These are phyloP conservation scores for Sylvietta virens DNA, from an alignment of 2,113 vertebrate species.

Conservation along the genomic window DNA sequence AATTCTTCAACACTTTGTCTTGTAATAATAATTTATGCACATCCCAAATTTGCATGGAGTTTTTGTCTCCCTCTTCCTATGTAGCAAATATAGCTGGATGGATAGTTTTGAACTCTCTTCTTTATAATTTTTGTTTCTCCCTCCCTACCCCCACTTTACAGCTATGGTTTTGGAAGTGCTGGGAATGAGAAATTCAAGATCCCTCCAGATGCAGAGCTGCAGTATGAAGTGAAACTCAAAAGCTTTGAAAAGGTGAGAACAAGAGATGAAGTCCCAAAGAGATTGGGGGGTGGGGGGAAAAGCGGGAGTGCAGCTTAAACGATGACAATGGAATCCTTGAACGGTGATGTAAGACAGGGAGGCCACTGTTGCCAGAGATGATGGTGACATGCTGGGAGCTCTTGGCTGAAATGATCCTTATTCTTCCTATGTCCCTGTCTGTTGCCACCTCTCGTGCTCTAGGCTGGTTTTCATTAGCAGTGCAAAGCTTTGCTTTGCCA, in stretches of 20 bases:
- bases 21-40: not conserved
- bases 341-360: not conserved
- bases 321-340: not conserved
- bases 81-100: not conserved
- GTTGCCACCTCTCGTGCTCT: not conserved
- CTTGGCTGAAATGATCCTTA: not conserved
- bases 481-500: not conserved
- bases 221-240: conserved; percentile 87
- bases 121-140: not conserved
- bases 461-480: not conserved
- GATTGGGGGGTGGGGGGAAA: not conserved
- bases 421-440: not conserved
- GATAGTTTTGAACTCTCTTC: not conserved
- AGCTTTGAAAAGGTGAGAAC: conserved; percentile 90
- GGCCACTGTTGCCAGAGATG: not conserved
- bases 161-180: conserved; percentile 86
- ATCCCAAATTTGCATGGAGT: not conserved
- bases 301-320: not conserved
- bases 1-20: not conserved
- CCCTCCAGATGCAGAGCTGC: conserved; percentile 81
- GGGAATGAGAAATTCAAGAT: conserved; percentile 86
- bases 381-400: not conserved
- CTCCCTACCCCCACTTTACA: not conserved
- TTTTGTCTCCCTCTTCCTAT: not conserved
- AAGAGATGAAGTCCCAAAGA: not conserved